phyloP scores from a whole-genome alignment of 2,113 vertebrate genomes.

The Pseudorhombus dupliciocellatus region DNA sequence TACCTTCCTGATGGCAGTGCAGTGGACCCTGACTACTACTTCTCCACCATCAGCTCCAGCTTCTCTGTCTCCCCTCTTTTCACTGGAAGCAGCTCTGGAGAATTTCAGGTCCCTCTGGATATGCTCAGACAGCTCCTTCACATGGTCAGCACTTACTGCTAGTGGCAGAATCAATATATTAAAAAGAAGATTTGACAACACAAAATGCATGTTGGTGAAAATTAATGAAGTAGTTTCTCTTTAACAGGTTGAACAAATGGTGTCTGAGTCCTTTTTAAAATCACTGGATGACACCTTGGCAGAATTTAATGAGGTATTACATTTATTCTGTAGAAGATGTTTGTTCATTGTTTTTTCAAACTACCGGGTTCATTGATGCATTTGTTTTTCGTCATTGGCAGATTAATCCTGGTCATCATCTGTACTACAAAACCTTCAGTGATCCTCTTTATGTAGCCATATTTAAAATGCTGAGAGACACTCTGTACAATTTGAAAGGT shows the following conservation, averaged over 20 bases:
- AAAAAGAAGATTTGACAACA: not conserved
- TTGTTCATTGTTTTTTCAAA: not conserved
- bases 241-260: constrained; percentile 89
- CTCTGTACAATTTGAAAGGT: constrained; percentile 95
- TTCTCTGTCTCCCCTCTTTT: constrained; percentile 96
- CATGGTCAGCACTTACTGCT: constrained; percentile 82
- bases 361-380: not conserved
- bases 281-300: constrained; percentile 84
- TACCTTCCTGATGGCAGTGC: constrained; percentile 92
- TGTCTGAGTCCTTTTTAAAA: constrained; percentile 90
- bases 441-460: constrained; percentile 93
- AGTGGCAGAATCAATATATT: not conserved
- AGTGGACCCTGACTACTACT: constrained; percentile 93
- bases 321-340: not conserved
- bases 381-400: constrained; percentile 59
- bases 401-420: constrained; percentile 80
- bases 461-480: constrained; percentile 98
- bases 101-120: constrained; percentile 90
- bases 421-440: constrained; percentile 93
- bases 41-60: constrained; percentile 95
- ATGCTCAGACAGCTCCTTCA: constrained; percentile 89
- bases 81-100: constrained; percentile 88
- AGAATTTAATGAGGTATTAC: constrained; percentile 85
- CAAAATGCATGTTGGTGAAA: not conserved
- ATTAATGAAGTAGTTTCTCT: constrained; percentile 3